A percentile compares a stretch with the other conserved stretches of the same genome.
These are phyloP conservation scores for Dunckerocampus dactyliophorus DNA, from an alignment of 2,113 vertebrate species.

Conservation along the genomic window DNA sequence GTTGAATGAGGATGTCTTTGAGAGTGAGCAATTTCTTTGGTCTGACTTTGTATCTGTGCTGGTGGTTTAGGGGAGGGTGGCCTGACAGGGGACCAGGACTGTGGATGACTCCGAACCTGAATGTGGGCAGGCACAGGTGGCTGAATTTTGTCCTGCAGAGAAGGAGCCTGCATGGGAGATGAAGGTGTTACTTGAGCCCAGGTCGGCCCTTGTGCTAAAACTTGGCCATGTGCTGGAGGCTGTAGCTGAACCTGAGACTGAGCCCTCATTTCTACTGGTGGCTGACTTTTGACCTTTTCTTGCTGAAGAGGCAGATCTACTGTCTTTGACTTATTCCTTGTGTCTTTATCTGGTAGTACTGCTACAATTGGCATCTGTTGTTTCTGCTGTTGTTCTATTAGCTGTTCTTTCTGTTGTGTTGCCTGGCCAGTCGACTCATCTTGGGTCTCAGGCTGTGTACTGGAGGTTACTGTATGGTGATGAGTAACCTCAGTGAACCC, in stretches of 20 bases:
- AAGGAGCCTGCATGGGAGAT: conserved; percentile 19
- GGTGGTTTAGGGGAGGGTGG: conserved; percentile 39
- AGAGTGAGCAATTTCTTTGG: not conserved
- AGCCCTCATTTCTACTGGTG: conserved; percentile 14
- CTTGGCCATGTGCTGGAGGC: conserved; percentile 16
- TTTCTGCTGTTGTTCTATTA: conserved; percentile 9
- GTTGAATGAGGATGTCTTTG: conserved; percentile 11
- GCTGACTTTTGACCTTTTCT: conserved; percentile 15
- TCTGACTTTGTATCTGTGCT: conserved; percentile 11
- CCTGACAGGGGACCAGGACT: conserved; percentile 54
- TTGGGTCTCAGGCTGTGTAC: conserved; percentile 11
- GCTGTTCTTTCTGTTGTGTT: conserved; percentile 13
- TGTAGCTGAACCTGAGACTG: conserved; percentile 19
- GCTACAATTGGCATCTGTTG: conserved; percentile 4
- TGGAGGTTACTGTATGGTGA: not conserved
- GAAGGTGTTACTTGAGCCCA: conserved; percentile 35
- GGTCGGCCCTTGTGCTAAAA: conserved; percentile 37
- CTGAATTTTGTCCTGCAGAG: conserved; percentile 20
- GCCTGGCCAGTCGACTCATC: not conserved
- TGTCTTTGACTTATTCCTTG: conserved; percentile 16
- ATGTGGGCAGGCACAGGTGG: conserved; percentile 40
- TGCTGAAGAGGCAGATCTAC: conserved; percentile 21
- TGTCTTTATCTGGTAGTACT: conserved; percentile 9
- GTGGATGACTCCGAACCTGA: conserved; percentile 50
- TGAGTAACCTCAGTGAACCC: conserved; percentile 15